phyloP scores from a whole-genome alignment of 2,888 invertebrate species.

The Cryptophagus acutangulus region DNA sequence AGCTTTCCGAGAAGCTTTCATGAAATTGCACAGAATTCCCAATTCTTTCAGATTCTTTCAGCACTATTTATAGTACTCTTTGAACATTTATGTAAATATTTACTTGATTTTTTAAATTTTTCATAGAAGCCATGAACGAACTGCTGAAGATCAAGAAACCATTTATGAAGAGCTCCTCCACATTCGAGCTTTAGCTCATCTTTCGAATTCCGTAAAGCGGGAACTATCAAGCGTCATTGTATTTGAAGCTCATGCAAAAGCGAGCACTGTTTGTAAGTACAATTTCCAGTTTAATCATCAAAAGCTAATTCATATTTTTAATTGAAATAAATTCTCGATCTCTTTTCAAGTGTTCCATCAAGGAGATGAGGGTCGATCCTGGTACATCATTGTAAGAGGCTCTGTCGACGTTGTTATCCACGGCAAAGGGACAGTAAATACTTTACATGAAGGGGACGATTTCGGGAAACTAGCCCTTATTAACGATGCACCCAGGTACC shows the following conservation, averaged over 20 bases:
- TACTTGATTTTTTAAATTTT: constrained; percentile 15
- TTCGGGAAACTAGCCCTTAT: constrained; percentile 82
- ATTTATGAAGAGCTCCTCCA: constrained; percentile 79
- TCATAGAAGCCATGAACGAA: constrained; percentile 68
- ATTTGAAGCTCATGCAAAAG: constrained; percentile 73
- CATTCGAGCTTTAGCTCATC: constrained; percentile 73
- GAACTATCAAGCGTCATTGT: constrained; percentile 74
- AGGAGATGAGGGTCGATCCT: constrained; percentile 78
- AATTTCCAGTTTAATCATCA: constrained; percentile 7
- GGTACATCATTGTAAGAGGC: constrained; percentile 79
- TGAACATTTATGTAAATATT: too few species aligned
- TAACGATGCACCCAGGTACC: constrained; percentile 75
- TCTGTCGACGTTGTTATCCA: constrained; percentile 81
- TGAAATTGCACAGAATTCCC: too few species aligned
- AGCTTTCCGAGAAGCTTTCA: too few species aligned
- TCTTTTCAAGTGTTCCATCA: constrained; percentile 67
- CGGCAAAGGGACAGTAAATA: constrained; percentile 78
- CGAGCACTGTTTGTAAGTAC: constrained; percentile 72
- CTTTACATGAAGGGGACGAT: constrained; percentile 78
- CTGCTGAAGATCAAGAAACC: constrained; percentile 71
- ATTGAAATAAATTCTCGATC: constrained; percentile 9
- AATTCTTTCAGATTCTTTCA: too few species aligned
- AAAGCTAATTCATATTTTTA: not conserved
- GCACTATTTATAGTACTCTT: too few species aligned
- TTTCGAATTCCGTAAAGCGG: constrained; percentile 75